A percentile compares a stretch with the other conserved stretches of the same genome.
Conservation (phyloP, 2,888 invertebrate species). For the Eristalis arbustorum region DNA sequence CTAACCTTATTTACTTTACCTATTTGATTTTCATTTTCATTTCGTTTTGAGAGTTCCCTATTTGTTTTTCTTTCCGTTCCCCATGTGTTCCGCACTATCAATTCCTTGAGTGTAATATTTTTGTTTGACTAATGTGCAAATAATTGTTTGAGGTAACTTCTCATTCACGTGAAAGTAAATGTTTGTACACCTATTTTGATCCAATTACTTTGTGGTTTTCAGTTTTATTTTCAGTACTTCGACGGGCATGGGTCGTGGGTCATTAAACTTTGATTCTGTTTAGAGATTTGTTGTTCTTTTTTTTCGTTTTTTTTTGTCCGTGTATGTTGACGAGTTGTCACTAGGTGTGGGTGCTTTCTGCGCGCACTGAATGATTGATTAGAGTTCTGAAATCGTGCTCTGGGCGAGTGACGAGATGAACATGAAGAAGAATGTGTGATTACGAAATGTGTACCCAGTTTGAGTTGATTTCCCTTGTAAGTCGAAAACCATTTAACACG, state of each 20-base stretch:
- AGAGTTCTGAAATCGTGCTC: not conserved
- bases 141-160: slow-evolving; percentile 23
- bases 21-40: slow-evolving; percentile 13
- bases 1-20: not conserved
- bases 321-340: not conserved
- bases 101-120: slow-evolving; percentile 20
- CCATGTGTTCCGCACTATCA: slow-evolving; percentile 24
- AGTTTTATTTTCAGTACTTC: not conserved
- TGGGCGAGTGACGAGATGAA: not conserved
- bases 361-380: not conserved
- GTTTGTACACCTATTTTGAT: slow-evolving; percentile 22
- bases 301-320: no score
- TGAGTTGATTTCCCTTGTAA: slow-evolving; percentile 31
- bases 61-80: not conserved
- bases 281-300: not conserved
- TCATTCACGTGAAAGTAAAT: slow-evolving; percentile 27
- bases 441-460: not conserved
- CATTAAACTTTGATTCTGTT: slow-evolving; percentile 30
- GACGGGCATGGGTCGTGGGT: not conserved
- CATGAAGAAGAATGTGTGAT: not conserved
- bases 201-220: slow-evolving; percentile 23
- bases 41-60: not conserved
- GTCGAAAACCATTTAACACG: slow-evolving; percentile 54
- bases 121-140: slow-evolving; percentile 31
- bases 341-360: not conserved